Base-by-base conservation (phyloP, 1,140 invertebrate species). In the Zaprionus gabonicus region DNA sequence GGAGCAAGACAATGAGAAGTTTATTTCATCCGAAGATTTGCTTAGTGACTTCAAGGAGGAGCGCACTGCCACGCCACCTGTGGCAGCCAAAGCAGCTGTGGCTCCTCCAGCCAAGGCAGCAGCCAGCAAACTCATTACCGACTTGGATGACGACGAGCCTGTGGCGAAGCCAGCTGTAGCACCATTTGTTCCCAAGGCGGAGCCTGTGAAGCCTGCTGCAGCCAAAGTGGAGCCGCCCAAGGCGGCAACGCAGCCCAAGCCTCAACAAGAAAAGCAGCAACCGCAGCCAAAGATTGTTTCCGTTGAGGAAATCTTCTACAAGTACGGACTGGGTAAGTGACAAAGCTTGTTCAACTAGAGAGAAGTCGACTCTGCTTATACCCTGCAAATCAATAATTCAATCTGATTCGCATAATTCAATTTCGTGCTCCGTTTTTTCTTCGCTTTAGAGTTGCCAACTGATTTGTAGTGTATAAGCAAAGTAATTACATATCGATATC, bases 21-120 rank as follows among this genome's bases (percentile, higher is more conserved):
- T 92, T 34, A 93, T 92, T 49, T 93, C 92, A 6, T 93, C 92
- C 60, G 92, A 93, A 75, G 92, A 93, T 80, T 69, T 93, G 15
- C 58, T 92, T 0, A 81, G 85, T 10, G 92, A 93, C 53, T 93
- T 93, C 23, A 91, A 84, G 64, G 92, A 93, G n/a, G 88, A 86
- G 53, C 87, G 86, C 44, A 88, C 78, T 31, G 73, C 78, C 9
- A 78, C 82, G 4, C 82, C 90, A 3, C 73, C 58, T 36, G 80
- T 67, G 69, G 55, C 59, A 31, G 27, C 53, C 9, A 58, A 65
- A 57, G 68, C 34, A 41, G 72, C 53, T 7, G 25, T 77, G 9
- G 44, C 60, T 10, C 34, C 81, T 20, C 38, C 58, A 34, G 3
- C 31, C 31, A 34, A 34, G 49, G 49, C 81, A 27, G 60, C 83